Percentiles rank a stretch among this genome's conserved stretches.
phyloP scores from a whole-genome alignment of 2,797 vertebrate genomes.

The Pangasius krempfi region DNA sequence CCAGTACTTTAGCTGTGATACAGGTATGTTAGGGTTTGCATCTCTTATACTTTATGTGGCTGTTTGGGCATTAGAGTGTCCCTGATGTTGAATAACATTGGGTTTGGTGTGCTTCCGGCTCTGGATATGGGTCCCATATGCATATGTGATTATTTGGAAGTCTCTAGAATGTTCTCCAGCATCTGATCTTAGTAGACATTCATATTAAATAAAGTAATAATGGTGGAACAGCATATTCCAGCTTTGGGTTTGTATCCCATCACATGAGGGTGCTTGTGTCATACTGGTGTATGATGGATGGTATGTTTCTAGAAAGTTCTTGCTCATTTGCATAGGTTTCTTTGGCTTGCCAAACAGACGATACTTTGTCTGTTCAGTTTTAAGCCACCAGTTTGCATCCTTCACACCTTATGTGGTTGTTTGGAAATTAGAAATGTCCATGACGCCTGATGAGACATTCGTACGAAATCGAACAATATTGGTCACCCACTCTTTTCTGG shows the following conservation, averaged over 20 bases:
- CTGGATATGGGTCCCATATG: neutral
- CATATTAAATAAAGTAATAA: neutral
- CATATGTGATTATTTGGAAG: neutral
- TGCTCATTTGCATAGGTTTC: neutral
- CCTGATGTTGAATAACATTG: neutral
- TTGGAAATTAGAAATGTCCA: neutral
- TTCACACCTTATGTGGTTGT: neutral
- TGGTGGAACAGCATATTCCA: neutral
- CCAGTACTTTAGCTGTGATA: neutral
- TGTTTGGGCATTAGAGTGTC: neutral
- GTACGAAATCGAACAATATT: neutral
- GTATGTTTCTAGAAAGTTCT: neutral
- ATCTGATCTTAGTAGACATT: neutral
- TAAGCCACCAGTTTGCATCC: neutral
- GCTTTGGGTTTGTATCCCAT: neutral
- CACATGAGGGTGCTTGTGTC: neutral
- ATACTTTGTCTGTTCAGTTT: neutral
- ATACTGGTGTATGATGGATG: neutral
- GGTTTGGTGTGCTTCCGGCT: neutral
- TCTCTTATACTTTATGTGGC: neutral
- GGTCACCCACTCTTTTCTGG: neutral
- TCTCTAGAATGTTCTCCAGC: neutral
- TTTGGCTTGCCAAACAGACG: neutral
- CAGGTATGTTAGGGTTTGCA: neutral
- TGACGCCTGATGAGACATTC: neutral